Evolutionary conservation across 2,888 invertebrate genomes (phyloP).

Genomic region (Choristoneura rosaceana): DNA sequence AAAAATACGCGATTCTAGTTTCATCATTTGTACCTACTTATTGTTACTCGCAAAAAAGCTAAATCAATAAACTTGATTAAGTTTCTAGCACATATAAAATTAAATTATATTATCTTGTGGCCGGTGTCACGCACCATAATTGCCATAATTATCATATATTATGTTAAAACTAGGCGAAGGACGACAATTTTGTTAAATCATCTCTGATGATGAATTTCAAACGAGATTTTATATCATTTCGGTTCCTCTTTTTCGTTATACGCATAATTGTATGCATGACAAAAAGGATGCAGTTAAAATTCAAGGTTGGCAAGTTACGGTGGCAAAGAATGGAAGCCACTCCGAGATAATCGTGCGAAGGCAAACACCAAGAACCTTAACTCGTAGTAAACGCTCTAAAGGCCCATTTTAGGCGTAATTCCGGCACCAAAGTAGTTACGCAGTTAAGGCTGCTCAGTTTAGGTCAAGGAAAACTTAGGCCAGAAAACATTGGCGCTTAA

Average conservation of each 20-base stretch:
- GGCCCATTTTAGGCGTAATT: conserved; percentile 31
- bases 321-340: conserved; percentile 10
- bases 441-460: conserved; percentile 14
- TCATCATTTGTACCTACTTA: no score
- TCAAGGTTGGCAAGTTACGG: conserved; percentile 34
- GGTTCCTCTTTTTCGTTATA: conserved; percentile 56
- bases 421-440: conserved; percentile 14
- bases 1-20: no score
- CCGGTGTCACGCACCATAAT: conserved; percentile 40
- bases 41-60: no score
- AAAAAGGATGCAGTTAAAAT: conserved; percentile 40
- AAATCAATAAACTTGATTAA: no score
- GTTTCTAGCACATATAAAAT: background rate
- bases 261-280: conserved; percentile 36
- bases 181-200: conserved; percentile 50
- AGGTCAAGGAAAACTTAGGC: conserved; percentile 33
- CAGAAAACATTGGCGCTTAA: conserved; percentile 7
- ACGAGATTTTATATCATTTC: conserved; percentile 49
- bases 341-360: conserved; percentile 14
- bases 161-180: conserved; percentile 56
- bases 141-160: conserved; percentile 19
- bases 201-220: conserved; percentile 45
- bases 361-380: conserved; percentile 22
- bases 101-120: background rate
- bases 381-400: conserved; percentile 22